phyloP scores from a whole-genome alignment of 1,140 invertebrate species.

The Mya arenaria region DNA sequence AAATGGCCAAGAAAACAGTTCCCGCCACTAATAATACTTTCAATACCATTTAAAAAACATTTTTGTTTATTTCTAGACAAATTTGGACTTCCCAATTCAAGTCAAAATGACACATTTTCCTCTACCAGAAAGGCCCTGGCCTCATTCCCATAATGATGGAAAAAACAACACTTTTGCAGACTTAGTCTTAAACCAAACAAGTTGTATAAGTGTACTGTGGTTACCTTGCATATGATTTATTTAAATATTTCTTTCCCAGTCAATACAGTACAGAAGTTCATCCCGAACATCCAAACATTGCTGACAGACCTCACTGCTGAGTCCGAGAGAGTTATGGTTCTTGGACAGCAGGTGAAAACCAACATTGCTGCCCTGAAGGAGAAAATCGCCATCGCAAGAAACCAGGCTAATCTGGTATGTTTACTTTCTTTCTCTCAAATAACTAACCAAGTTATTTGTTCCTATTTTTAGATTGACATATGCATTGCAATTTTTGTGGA shows the following conservation, averaged over 20 bases:
- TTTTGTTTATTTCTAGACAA: no score
- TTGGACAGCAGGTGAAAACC: conserved; percentile 80
- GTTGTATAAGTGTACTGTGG: background rate
- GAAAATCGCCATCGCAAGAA: conserved; percentile 90
- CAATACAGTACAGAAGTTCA: conserved; percentile 85
- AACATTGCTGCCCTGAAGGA: conserved; percentile 88
- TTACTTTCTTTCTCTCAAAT: background rate
- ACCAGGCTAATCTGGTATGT: conserved; percentile 86
- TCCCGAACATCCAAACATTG: conserved; percentile 85
- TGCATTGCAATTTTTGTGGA: background rate
- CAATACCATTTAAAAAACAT: no score
- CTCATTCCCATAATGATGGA: background rate
- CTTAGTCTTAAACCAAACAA: background rate
- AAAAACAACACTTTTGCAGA: background rate
- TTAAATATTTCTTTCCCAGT: conserved; percentile 81
- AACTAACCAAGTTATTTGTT: background rate
- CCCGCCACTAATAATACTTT: background rate
- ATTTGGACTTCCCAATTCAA: no score
- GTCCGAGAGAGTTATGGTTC: conserved; percentile 79
- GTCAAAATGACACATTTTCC: no score
- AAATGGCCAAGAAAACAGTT: no score
- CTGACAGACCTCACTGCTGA: conserved; percentile 85
- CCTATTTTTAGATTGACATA: background rate
- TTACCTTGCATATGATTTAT: background rate
- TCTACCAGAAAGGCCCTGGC: no score